A percentile compares a stretch with the other conserved stretches of the same genome.
These are phyloP conservation scores for Triops cancriformis DNA, from an alignment of 1,140 invertebrate genomes.

Conservation along the genomic window DNA sequence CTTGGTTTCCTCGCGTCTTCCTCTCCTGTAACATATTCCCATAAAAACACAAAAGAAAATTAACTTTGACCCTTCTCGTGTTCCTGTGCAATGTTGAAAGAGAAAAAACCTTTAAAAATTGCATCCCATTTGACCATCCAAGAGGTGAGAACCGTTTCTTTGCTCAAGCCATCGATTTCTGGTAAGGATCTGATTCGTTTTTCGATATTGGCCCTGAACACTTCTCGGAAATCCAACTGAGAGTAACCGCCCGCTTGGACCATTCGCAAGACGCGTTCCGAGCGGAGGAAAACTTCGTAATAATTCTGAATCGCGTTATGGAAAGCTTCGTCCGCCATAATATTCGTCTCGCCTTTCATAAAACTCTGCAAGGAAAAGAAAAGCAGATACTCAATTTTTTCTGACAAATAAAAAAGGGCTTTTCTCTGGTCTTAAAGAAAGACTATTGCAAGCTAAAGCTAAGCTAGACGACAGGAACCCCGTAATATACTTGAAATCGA, in stretches of 20 bases:
- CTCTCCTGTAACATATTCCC: conserved; percentile 50
- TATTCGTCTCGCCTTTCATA: conserved; percentile 90
- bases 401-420: conserved; percentile 12
- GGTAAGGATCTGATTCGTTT: conserved; percentile 93
- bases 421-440: neutral
- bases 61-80: neutral
- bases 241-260: conserved; percentile 95
- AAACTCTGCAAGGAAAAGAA: conserved; percentile 56
- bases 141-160: conserved; percentile 96
- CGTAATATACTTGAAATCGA: conserved; percentile 69
- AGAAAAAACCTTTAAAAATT: conserved; percentile 76
- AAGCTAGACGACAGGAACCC: conserved; percentile 20
- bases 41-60: conserved; percentile 14
- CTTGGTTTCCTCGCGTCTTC: conserved; percentile 79
- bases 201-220: conserved; percentile 95
- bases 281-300: conserved; percentile 93
- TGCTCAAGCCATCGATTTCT: conserved; percentile 97
- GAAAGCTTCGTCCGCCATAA: conserved; percentile 97
- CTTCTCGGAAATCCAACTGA: conserved; percentile 95
- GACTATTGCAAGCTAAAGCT: conserved; percentile 27
- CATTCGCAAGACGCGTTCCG: conserved; percentile 89
- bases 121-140: conserved; percentile 99
- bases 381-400: neutral
- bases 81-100: neutral
- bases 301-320: conserved; percentile 97